These are phyloP conservation scores for Puntigrus tetrazona DNA, from an alignment of 2,113 vertebrate genomes.

Conservation along the genomic window DNA sequence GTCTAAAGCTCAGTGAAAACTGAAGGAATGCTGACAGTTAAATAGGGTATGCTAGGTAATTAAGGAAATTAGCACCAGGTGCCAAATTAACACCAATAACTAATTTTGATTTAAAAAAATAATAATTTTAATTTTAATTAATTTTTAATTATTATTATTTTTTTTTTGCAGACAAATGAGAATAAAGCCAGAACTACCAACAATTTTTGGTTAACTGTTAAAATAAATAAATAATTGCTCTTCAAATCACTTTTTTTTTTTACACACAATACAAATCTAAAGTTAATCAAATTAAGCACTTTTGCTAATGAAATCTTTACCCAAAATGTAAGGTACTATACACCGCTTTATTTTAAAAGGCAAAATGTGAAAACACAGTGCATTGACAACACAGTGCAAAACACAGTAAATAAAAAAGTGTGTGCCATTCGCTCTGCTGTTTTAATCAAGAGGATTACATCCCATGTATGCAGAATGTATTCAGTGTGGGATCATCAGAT, in stretches of 20 bases:
- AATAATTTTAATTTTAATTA: too few species aligned
- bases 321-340: background rate
- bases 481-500: conserved; percentile 12
- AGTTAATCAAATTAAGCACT: background rate
- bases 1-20: too few species aligned
- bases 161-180: too few species aligned
- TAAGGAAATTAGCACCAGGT: too few species aligned
- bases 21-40: too few species aligned
- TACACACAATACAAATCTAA: background rate
- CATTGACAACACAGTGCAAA: too few species aligned
- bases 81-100: too few species aligned
- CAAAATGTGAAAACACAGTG: background rate
- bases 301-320: background rate
- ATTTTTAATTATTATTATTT: too few species aligned
- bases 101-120: too few species aligned
- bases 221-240: too few species aligned
- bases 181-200: background rate
- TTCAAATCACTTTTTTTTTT: background rate
- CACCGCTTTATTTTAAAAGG: background rate
- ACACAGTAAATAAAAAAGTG: background rate
- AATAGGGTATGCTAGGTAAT: too few species aligned
- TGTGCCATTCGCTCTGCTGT: background rate
- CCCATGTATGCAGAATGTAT: background rate
- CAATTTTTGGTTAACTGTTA: background rate
- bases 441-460: conserved; percentile 23